A percentile compares a stretch with the other conserved stretches of the same genome.
Evolutionary conservation across 2,797 vertebrate species (phyloP).

Genomic region (Ctenosaura bakeri): DNA sequence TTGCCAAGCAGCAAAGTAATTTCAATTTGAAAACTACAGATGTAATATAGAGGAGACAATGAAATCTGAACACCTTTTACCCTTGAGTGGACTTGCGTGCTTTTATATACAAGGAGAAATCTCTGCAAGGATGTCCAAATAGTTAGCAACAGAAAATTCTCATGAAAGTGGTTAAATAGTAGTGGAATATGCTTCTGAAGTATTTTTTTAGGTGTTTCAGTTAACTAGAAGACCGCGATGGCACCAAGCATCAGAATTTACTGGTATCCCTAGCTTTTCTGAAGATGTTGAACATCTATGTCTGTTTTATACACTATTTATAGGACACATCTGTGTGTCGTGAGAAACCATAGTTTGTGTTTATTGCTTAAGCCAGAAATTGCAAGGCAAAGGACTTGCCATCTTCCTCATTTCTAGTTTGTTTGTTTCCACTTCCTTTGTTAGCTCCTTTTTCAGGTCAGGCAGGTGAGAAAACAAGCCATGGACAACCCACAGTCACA

Average conservation of each 20-base stretch:
- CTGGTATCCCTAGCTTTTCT: background rate
- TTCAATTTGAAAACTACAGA: slow-evolving; percentile 1
- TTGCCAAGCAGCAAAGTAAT: background rate
- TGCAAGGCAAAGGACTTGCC: background rate
- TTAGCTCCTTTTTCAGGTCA: no score
- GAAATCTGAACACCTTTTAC: background rate
- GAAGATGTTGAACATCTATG: background rate
- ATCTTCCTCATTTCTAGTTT: background rate
- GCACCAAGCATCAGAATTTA: no score
- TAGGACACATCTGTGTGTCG: no score
- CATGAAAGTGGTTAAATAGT: background rate
- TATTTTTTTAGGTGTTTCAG: background rate
- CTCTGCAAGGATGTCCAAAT: background rate
- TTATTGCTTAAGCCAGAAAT: no score
- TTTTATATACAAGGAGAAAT: slow-evolving; percentile 20
- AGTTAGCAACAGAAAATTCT: background rate
- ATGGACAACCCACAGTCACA: no score
- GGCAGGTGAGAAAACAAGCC: no score
- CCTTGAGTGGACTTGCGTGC: slow-evolving; percentile 7
- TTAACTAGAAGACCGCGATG: background rate
- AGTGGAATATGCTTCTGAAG: background rate
- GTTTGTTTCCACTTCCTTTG: no score
- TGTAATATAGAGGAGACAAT: slow-evolving; percentile 27
- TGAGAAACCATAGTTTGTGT: no score
- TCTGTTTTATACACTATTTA: background rate